These are phyloP conservation scores for Odobenus rosmarus DNA, from an alignment of 2,113 vertebrate species.

Conservation along the genomic window DNA sequence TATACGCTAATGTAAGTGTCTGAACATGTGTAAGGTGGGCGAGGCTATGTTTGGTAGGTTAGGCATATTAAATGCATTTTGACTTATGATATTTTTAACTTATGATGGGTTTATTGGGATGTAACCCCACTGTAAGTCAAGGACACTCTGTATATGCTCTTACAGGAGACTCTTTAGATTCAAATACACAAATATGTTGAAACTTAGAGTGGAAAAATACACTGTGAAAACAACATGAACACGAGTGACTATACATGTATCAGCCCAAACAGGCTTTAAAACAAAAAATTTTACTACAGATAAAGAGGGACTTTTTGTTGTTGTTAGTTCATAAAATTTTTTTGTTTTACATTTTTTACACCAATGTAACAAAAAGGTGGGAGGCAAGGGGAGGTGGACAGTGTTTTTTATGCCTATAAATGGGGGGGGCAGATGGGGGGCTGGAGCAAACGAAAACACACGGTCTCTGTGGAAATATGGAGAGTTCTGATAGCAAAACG, in stretches of 20 bases:
- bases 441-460: slow-evolving; percentile 22
- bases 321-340: slow-evolving; percentile 87
- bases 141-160: neutral
- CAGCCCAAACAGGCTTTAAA: neutral
- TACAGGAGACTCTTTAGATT: neutral
- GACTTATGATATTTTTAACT: neutral
- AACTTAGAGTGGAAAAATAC: neutral
- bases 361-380: slow-evolving; percentile 88
- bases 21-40: neutral
- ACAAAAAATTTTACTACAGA: neutral
- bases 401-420: slow-evolving; percentile 80
- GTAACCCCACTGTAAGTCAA: neutral
- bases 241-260: neutral
- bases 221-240: neutral
- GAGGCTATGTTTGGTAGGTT: neutral
- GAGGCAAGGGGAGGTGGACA: slow-evolving; percentile 69
- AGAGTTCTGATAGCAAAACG: slow-evolving; percentile 75
- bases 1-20: neutral
- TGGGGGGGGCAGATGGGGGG: neutral
- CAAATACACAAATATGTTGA: neutral
- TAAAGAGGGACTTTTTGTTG: neutral
- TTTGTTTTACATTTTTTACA: slow-evolving; percentile 91
- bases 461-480: slow-evolving; percentile 78
- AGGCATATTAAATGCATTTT: neutral
- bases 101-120: neutral